Percentiles rank a stretch among this genome's conserved stretches.
These are phyloP conservation scores for Oasisia sp. DNA, from an alignment of 2,888 invertebrate species.

Conservation along the genomic window DNA sequence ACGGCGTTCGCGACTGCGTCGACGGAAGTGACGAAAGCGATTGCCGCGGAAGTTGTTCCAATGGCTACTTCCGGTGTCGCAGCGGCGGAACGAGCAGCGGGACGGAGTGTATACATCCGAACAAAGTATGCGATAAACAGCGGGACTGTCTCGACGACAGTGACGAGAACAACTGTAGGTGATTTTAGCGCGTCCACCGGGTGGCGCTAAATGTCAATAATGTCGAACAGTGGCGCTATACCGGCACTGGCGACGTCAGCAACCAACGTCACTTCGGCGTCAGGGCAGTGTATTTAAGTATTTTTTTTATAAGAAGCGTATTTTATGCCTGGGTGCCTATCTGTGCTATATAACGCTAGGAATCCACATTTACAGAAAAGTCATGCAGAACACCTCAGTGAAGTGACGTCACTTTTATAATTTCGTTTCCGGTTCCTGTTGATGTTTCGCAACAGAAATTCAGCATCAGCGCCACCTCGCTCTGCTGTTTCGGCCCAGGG, in stretches of 20 bases:
- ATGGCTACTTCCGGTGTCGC: slow-evolving; percentile 30
- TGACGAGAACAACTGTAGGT: slow-evolving; percentile 30
- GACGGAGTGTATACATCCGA: background rate
- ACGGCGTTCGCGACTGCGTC: slow-evolving; percentile 34
- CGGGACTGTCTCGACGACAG: slow-evolving; percentile 32
- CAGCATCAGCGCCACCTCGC: too few relatives aligned
- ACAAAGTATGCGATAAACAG: slow-evolving; percentile 30
- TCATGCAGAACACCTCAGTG: too few relatives aligned
- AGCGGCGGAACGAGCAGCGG: slow-evolving; percentile 22
- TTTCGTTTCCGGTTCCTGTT: too few relatives aligned
- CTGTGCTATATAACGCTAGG: too few relatives aligned
- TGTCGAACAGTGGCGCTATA: slow-evolving; percentile 4
- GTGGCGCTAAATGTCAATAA: background rate
- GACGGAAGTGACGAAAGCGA: slow-evolving; percentile 36
- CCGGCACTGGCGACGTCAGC: background rate
- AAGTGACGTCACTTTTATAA: too few relatives aligned
- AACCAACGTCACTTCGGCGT: background rate
- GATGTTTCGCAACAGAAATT: too few relatives aligned
- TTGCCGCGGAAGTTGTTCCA: slow-evolving; percentile 32
- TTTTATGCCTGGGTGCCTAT: background rate
- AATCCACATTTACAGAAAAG: too few relatives aligned
- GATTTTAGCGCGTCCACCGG: background rate
- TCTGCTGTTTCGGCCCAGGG: too few relatives aligned
- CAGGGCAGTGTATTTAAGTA: background rate
- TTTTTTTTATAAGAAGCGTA: background rate